These are phyloP conservation scores for Phalera bucephala DNA, from an alignment of 2,888 invertebrate species.

Conservation along the genomic window DNA sequence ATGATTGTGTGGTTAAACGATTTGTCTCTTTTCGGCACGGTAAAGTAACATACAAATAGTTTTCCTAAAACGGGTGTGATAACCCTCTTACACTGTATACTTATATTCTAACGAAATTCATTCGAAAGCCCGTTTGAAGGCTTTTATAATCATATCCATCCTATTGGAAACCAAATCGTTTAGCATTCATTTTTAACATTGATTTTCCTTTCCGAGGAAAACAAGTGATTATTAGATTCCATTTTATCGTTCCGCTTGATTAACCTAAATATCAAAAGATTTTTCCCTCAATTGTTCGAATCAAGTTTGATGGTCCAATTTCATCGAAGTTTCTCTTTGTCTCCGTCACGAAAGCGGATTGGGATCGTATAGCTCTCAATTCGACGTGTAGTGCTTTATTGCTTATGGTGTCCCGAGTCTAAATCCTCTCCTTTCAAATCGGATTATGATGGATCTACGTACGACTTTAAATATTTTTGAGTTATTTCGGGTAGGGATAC, in stretches of 20 bases:
- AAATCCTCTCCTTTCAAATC: conserved; percentile 28
- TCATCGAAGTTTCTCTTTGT: conserved; percentile 67
- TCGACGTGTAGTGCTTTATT: conserved; percentile 55
- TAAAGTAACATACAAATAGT: no score
- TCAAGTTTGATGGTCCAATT: conserved; percentile 45
- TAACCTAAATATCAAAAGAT: conserved; percentile 22
- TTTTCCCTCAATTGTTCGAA: conserved; percentile 18
- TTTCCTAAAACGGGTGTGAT: no score
- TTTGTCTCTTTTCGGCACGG: no score
- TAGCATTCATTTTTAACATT: neutral
- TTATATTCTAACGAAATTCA: no score
- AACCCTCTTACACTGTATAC: no score
- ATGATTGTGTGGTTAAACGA: no score
- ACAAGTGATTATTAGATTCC: conserved; percentile 9
- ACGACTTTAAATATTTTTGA: conserved; percentile 20
- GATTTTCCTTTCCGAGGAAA: neutral
- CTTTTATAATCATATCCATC: no score
- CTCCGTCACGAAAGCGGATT: conserved; percentile 59
- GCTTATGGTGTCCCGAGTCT: conserved; percentile 30
- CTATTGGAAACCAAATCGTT: neutral
- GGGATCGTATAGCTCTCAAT: conserved; percentile 49
- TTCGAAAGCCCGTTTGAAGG: no score
- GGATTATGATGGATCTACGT: conserved; percentile 27
- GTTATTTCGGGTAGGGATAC: conserved; percentile 21
- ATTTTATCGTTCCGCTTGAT: conserved; percentile 14